Evolutionary conservation across 1,140 invertebrate species (phyloP).

Genomic region (Trinorchestia longiramus): DNA sequence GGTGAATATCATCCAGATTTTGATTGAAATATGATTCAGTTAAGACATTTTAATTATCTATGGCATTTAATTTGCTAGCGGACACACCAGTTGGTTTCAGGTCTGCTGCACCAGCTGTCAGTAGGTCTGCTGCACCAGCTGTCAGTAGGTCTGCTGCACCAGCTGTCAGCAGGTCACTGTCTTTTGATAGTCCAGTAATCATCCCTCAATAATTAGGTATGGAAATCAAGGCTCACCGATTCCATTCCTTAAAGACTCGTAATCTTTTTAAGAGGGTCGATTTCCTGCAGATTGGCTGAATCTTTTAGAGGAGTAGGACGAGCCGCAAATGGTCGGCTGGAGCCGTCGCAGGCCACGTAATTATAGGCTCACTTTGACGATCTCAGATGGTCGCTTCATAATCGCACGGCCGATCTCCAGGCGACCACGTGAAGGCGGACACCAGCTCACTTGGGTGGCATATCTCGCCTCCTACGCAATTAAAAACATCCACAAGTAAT

Average conservation of each 20-base stretch:
- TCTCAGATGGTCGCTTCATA: slow-evolving; percentile 40
- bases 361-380: slow-evolving; percentile 41
- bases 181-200: background rate
- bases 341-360: slow-evolving; percentile 3
- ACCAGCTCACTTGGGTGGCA: slow-evolving; percentile 1
- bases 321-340: background rate
- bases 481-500: background rate
- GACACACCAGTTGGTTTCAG: too few relatives aligned
- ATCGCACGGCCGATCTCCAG: background rate
- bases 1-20: too few relatives aligned
- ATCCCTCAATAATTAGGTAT: background rate
- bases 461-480: slow-evolving; percentile 9
- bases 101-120: too few relatives aligned
- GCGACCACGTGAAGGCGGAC: background rate
- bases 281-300: slow-evolving; percentile 33
- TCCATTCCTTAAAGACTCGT: background rate
- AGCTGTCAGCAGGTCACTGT: too few relatives aligned
- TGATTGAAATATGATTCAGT: too few relatives aligned
- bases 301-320: background rate
- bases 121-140: too few relatives aligned
- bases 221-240: background rate
- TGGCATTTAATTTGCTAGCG: too few relatives aligned
- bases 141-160: too few relatives aligned
- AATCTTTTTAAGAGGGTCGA: slow-evolving; percentile 29
- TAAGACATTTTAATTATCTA: too few relatives aligned